A percentile compares a stretch with the other conserved stretches of the same genome.
phyloP scores from a whole-genome alignment of 2,113 vertebrate species.

The Carlito syrichta region DNA sequence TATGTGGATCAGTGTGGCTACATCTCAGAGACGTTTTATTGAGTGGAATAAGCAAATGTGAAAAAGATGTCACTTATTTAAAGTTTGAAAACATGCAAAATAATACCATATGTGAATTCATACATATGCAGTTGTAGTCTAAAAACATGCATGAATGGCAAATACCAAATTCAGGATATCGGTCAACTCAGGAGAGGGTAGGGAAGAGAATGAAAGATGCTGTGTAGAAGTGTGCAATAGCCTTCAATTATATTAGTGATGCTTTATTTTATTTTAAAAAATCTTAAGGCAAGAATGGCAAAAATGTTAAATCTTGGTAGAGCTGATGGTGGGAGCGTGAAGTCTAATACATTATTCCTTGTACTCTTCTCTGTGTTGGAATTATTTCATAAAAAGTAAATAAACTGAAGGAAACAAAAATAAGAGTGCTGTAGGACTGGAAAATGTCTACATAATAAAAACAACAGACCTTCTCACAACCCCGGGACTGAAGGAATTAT shows the following conservation, averaged over 20 bases:
- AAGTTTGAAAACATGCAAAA: conserved; percentile 1
- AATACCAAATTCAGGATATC: not conserved
- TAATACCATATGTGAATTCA: not conserved
- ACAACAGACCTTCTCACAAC: not conserved
- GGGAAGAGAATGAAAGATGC: not conserved
- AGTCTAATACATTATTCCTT: not conserved
- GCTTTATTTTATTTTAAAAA: not conserved
- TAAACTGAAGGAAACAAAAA: not conserved
- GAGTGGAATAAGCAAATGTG: not conserved
- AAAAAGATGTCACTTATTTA: not conserved
- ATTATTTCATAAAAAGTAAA: not conserved
- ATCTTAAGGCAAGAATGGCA: not conserved
- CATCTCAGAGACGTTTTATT: not conserved
- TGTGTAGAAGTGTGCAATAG: not conserved
- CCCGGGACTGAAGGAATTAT: not conserved
- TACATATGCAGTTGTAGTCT: not conserved
- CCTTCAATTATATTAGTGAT: not conserved
- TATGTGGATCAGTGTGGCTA: not conserved
- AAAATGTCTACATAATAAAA: not conserved
- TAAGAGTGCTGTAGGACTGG: not conserved
- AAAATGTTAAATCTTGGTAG: not conserved
- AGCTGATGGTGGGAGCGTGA: not conserved
- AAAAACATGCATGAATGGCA: not conserved
- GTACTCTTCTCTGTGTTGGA: not conserved
- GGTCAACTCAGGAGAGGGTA: not conserved